Conservation (phyloP, 2,888 invertebrate species). For the Drosophila merina region DNA sequence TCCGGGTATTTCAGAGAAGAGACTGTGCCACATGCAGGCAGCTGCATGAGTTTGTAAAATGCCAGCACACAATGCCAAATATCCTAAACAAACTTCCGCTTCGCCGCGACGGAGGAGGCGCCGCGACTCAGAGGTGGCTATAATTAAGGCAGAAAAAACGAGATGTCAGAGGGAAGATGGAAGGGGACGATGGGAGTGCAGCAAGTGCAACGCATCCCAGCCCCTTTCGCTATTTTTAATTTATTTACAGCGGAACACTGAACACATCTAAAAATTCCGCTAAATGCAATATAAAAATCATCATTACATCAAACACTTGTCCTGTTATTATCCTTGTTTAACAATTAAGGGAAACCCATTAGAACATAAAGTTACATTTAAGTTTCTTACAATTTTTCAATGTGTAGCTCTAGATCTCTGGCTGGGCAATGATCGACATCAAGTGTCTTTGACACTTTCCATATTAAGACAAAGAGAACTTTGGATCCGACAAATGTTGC, state of each 20-base stretch:
- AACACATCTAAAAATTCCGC: background rate
- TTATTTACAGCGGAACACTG: constrained; percentile 7
- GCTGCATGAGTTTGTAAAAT: constrained; percentile 45
- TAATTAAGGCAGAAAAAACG: constrained; percentile 53
- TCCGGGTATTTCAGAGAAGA: background rate
- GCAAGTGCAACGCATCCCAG: constrained; percentile 28
- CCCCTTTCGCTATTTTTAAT: constrained; percentile 43
- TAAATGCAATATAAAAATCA: no score
- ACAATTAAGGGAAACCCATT: no score
- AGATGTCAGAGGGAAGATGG: background rate
- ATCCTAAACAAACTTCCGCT: constrained; percentile 76
- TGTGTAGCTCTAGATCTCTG: constrained; percentile 3
- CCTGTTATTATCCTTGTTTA: no score
- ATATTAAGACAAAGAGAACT: constrained; percentile 29
- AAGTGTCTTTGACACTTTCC: constrained; percentile 64
- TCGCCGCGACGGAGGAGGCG: constrained; percentile 25
- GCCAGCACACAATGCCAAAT: constrained; percentile 53
- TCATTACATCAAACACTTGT: no score
- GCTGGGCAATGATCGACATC: constrained; percentile 52
- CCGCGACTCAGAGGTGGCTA: constrained; percentile 53
- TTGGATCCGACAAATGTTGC: constrained; percentile 11
- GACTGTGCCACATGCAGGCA: constrained; percentile 30
- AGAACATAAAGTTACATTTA: background rate
- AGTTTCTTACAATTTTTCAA: background rate
- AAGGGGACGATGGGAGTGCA: constrained; percentile 11